Conservation (phyloP, 2,797 vertebrate species). For the Pogoniulus pusillus region DNA sequence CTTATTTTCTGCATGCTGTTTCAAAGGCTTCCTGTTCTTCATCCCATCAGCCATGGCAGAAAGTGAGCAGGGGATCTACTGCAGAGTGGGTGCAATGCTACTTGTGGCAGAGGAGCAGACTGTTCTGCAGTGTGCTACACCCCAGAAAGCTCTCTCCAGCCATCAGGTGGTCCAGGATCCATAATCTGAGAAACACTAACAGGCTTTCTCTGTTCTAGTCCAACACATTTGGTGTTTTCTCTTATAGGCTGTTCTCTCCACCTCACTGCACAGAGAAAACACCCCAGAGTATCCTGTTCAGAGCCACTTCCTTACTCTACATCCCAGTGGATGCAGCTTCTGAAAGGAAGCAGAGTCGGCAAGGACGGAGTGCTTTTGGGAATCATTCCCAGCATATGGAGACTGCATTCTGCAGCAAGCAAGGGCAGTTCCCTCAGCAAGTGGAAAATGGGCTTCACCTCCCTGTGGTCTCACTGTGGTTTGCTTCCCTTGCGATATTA, state of each 20-base stretch:
- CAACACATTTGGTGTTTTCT: constrained; percentile 60
- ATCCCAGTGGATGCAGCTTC: constrained; percentile 36
- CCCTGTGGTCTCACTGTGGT: constrained; percentile 53
- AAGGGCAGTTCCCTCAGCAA: constrained; percentile 48
- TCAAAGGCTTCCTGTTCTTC: not conserved
- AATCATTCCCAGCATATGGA: constrained; percentile 65
- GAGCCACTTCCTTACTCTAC: constrained; percentile 55
- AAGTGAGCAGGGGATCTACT: not conserved
- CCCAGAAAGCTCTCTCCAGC: not conserved
- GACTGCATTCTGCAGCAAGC: constrained; percentile 50
- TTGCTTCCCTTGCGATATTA: constrained; percentile 66
- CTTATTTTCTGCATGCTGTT: not conserved
- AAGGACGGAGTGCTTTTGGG: constrained; percentile 52
- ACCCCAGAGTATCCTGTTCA: constrained; percentile 67
- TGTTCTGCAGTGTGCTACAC: not conserved
- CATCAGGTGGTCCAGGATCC: constrained; percentile 30
- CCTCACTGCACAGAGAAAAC: constrained; percentile 69
- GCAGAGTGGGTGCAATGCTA: not conserved
- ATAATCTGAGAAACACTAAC: not conserved
- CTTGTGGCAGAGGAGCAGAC: not conserved
- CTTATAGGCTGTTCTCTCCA: constrained; percentile 58
- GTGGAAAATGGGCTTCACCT: constrained; percentile 68
- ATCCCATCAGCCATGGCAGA: fast-evolving
- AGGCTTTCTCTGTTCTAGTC: constrained; percentile 48
- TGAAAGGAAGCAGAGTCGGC: constrained; percentile 52